phyloP scores from a whole-genome alignment of 2,888 invertebrate genomes.

The Lasioglossum morio region DNA sequence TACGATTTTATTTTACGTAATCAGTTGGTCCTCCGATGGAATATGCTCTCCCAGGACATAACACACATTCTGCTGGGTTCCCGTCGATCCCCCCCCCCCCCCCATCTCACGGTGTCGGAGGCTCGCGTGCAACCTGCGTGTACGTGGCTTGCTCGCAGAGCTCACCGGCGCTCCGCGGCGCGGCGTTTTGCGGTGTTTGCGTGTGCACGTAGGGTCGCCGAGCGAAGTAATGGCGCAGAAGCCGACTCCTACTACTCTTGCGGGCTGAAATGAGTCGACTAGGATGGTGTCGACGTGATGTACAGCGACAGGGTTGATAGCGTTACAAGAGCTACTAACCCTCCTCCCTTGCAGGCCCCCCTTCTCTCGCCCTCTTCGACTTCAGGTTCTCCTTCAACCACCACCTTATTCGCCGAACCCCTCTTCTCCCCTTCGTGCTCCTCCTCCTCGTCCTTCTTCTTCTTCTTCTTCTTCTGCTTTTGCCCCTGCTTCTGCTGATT shows the following conservation, averaged over 20 bases:
- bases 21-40: slow-evolving; percentile 58
- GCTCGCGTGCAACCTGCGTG: slow-evolving; percentile 68
- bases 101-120: slow-evolving; percentile 24
- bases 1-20: slow-evolving; percentile 67
- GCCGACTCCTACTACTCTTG: slow-evolving; percentile 79
- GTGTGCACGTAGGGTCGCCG: slow-evolving; percentile 67
- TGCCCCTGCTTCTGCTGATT: slow-evolving; percentile 15
- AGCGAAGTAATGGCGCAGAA: slow-evolving; percentile 81
- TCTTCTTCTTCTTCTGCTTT: slow-evolving; percentile 32
- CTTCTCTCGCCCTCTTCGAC: slow-evolving; percentile 43
- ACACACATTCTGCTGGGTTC: slow-evolving; percentile 40
- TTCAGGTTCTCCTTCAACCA: slow-evolving; percentile 45
- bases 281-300: slow-evolving; percentile 84
- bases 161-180: slow-evolving; percentile 4
- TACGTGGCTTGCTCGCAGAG: slow-evolving; percentile 49
- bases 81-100: slow-evolving; percentile 14
- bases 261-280: slow-evolving; percentile 81
- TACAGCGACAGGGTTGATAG: slow-evolving; percentile 85
- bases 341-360: slow-evolving; percentile 71
- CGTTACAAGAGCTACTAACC: slow-evolving; percentile 85
- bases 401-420: slow-evolving; percentile 11
- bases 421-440: slow-evolving; percentile 24
- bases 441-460: slow-evolving; percentile 31
- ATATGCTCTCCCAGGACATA: slow-evolving; percentile 54
- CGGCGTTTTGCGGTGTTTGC: slow-evolving; percentile 48